Percentiles rank a stretch among this genome's conserved stretches.
Evolutionary conservation across 2,113 vertebrate species (phyloP).

Genomic region (Rutilus rutilus): DNA sequence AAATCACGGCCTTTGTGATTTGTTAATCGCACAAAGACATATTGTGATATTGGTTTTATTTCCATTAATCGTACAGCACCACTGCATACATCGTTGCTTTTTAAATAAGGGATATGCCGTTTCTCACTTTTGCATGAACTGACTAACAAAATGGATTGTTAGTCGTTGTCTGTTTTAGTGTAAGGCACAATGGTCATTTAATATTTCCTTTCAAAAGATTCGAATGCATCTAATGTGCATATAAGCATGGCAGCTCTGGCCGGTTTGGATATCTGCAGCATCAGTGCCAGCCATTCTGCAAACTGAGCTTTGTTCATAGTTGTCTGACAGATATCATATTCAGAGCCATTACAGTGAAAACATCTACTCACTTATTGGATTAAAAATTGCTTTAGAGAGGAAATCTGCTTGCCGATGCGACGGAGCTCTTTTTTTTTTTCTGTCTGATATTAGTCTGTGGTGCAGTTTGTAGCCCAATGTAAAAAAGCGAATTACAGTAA

Average conservation of each 20-base stretch:
- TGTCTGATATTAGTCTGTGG: slow-evolving; percentile 76
- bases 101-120: neutral
- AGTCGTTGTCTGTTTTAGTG: neutral
- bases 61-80: neutral
- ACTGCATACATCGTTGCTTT: neutral
- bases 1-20: neutral
- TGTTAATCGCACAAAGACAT: no score
- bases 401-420: slow-evolving; percentile 73
- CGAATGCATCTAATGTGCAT: slow-evolving; percentile 56
- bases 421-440: slow-evolving; percentile 68
- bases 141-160: neutral
- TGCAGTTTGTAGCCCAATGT: slow-evolving; percentile 73
- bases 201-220: slow-evolving; percentile 44
- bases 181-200: neutral
- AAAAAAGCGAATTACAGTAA: slow-evolving; percentile 55
- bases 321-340: slow-evolving; percentile 78
- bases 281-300: slow-evolving; percentile 60
- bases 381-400: slow-evolving; percentile 79
- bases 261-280: slow-evolving; percentile 69
- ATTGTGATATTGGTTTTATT: neutral
- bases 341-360: slow-evolving; percentile 77
- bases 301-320: slow-evolving; percentile 70
- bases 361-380: slow-evolving; percentile 78
- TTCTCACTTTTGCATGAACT: neutral
- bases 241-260: slow-evolving; percentile 56